Evolutionary conservation across 2,797 vertebrate species (phyloP), one percentile per base, ranked within the genome.

Genomic region (Harpagifer antarcticus): DNA sequence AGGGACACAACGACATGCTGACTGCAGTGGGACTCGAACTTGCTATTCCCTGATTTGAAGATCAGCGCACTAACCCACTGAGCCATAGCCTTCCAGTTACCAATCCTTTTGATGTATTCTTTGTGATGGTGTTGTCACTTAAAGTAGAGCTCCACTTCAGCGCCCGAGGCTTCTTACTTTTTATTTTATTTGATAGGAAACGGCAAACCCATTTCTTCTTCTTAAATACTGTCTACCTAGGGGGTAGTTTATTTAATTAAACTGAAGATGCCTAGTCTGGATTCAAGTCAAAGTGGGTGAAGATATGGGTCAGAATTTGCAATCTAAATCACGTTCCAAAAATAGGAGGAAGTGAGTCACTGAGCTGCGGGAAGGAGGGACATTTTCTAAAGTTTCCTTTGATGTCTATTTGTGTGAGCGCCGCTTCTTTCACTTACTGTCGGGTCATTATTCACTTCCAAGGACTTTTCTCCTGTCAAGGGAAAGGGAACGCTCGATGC

Each of bases 261-360:
- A 84, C 68, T 9, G 60, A 77, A 37, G 59, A 68, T 71, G 69
- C 66, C 27, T 16, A 31, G 53, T 48, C 69, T 87, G 79, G 74
- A 73, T 85, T 57, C 33, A 55, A 85, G 74, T 84, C 64, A 68
- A 81, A 90, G 75, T 49, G 63, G 64, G 31, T 42, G 68, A 76
- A 75, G 65, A 92, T 86, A 70, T 89, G 81, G 85, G 88, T 89
- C 87, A 89, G 49, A 90, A 91, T 92, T 89, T 88, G 91, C 86
- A 89, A 88, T 90, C 88, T 91, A 90, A 92, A 88, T 92, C 72
- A 60, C 53, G 33, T 66, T 81, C 77, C 83, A 72, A 84, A 89
- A 90, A 86, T 88, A 86, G 82, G 67, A 74, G 40, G 20, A 64
- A 76, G 42, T 76, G 87, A 90, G 78, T 88, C 78, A 73, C 56